Conservation (phyloP, 2,113 vertebrate genomes). For the Myrmophylax atrothorax region DNA sequence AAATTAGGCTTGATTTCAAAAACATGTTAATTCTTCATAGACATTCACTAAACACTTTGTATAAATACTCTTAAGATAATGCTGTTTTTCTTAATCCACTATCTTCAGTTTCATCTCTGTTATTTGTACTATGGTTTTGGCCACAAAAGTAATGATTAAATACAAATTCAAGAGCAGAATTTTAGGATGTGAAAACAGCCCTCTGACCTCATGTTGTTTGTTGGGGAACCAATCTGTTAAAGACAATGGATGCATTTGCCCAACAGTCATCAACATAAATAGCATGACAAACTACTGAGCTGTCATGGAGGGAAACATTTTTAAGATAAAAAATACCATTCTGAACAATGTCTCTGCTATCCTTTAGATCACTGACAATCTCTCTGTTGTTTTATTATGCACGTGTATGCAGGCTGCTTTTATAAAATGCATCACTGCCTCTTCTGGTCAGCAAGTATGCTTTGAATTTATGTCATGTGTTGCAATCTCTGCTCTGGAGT, state of each 20-base stretch:
- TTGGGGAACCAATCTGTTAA: neutral
- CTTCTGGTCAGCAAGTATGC: neutral
- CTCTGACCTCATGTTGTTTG: neutral
- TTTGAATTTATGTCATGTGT: neutral
- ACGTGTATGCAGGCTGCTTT: neutral
- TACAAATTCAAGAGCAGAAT: neutral
- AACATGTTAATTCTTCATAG: neutral
- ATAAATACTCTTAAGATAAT: neutral
- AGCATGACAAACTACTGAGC: neutral
- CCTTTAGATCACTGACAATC: neutral
- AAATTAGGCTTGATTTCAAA: neutral
- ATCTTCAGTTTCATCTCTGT: neutral
- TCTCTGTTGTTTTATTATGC: neutral
- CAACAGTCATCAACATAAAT: neutral
- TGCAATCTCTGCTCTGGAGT: neutral
- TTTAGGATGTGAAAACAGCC: neutral
- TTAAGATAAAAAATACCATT: neutral
- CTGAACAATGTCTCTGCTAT: neutral
- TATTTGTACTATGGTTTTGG: neutral
- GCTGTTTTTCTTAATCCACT: neutral
- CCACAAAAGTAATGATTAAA: neutral
- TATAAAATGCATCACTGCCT: neutral
- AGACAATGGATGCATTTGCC: neutral
- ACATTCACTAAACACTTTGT: neutral
- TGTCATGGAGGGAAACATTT: neutral